A percentile compares a stretch with the other conserved stretches of the same genome.
These are phyloP conservation scores for Arothron firmamentum DNA, from an alignment of 2,113 vertebrate genomes.

Conservation along the genomic window DNA sequence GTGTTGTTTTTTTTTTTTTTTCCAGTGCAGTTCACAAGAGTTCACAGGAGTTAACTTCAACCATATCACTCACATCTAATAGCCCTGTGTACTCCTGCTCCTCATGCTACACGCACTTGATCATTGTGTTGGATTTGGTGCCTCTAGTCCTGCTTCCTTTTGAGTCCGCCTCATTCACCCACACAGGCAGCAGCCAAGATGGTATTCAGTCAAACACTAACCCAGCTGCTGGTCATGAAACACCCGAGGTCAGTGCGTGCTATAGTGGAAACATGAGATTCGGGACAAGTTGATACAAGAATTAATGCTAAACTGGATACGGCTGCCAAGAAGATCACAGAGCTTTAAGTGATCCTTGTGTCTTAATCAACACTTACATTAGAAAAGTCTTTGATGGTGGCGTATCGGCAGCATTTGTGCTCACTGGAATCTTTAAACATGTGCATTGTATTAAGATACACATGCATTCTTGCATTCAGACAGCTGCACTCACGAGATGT, in stretches of 20 bases:
- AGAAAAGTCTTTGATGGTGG: conserved; percentile 31
- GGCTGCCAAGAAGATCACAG: conserved; percentile 31
- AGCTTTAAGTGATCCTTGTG: conserved; percentile 22
- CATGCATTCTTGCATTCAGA: conserved; percentile 1
- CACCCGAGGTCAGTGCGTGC: conserved; percentile 42
- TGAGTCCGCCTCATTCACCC: conserved; percentile 38
- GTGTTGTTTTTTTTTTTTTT: background rate
- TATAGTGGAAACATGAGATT: conserved; percentile 52
- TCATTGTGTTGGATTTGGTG: conserved; percentile 58
- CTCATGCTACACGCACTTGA: conserved; percentile 62
- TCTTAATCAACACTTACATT: conserved; percentile 26
- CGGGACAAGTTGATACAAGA: conserved; percentile 50
- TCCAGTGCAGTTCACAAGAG: conserved; percentile 44
- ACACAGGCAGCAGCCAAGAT: conserved; percentile 37
- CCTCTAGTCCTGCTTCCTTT: conserved; percentile 50
- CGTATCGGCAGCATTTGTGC: conserved; percentile 4
- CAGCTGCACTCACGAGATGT: conserved; percentile 18
- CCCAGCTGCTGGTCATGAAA: conserved; percentile 54
- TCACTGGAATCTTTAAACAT: conserved; percentile 6
- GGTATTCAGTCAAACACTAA: conserved; percentile 53
- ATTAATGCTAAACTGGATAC: conserved; percentile 9
- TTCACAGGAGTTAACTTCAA: conserved; percentile 64
- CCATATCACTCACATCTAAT: conserved; percentile 71
- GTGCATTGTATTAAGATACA: conserved; percentile 31
- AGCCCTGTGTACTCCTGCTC: conserved; percentile 57